Conservation (phyloP, 2,113 vertebrate genomes). For the Cnemophilus loriae region DNA sequence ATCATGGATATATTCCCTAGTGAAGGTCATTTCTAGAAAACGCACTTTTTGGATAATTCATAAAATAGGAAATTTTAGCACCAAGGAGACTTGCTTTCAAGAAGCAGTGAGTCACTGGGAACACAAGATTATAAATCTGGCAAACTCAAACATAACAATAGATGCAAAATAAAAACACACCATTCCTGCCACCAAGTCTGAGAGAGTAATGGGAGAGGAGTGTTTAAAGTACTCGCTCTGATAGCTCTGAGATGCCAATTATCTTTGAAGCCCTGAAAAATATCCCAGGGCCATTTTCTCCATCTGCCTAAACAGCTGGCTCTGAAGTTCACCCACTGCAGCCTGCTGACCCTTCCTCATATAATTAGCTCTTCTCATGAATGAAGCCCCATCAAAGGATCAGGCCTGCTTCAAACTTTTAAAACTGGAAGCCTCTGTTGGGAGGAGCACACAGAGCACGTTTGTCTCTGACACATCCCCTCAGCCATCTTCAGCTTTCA, state of each 20-base stretch:
- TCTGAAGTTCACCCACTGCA: neutral
- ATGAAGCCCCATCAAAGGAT: neutral
- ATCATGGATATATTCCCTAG: conserved; percentile 15
- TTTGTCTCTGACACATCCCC: neutral
- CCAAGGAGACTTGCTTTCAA: conserved; percentile 18
- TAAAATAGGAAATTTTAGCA: conserved; percentile 23
- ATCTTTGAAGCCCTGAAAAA: conserved; percentile 9
- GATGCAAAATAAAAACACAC: conserved; percentile 31
- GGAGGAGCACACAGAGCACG: neutral
- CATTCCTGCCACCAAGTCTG: neutral
- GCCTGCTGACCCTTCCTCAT: neutral
- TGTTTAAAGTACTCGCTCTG: neutral
- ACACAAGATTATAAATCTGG: neutral
- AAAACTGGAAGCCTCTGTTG: neutral
- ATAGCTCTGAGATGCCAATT: neutral
- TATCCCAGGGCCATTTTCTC: neutral
- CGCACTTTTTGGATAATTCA: neutral
- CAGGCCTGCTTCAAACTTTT: neutral
- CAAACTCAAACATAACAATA: neutral
- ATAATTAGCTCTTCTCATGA: neutral
- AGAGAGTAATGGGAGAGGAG: neutral
- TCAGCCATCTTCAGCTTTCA: neutral
- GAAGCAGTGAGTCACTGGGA: conserved; percentile 41
- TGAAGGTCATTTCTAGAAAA: neutral
- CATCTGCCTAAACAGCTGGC: neutral